A percentile compares a stretch with the other conserved stretches of the same genome.
phyloP scores from a whole-genome alignment of 92 coral and sea anemone genomes.

The Zoanthus gigantus region DNA sequence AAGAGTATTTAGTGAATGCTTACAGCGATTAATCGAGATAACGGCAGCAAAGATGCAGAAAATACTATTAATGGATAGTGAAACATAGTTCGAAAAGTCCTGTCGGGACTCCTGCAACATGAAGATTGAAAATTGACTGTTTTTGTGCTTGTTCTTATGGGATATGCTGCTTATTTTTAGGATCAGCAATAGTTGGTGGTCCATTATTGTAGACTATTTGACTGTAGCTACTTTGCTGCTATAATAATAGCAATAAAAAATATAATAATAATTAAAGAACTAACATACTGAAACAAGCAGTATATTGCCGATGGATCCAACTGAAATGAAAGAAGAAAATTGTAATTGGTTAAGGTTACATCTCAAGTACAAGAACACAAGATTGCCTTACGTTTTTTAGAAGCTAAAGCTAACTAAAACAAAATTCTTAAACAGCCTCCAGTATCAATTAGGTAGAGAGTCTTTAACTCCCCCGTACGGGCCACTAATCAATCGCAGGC shows the following conservation, averaged over 20 bases:
- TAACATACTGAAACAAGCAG: conserved; percentile 95
- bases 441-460: neutral
- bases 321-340: conserved; percentile 47
- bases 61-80: too few species aligned
- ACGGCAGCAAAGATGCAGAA: too few species aligned
- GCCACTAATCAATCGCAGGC: too few species aligned
- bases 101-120: too few species aligned
- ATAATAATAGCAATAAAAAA: neutral
- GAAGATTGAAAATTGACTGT: too few species aligned
- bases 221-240: neutral
- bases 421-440: neutral
- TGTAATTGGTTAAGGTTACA: neutral
- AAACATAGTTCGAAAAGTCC: too few species aligned
- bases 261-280: neutral
- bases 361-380: neutral
- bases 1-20: too few species aligned
- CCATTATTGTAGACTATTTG: too few species aligned
- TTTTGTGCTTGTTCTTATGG: too few species aligned
- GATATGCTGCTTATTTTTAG: too few species aligned
- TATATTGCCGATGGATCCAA: conserved; percentile 84
- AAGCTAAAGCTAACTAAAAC: neutral
- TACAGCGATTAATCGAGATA: too few species aligned
- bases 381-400: neutral
- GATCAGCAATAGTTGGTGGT: neutral
- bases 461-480: too few species aligned